Evolutionary conservation across 2,113 vertebrate genomes (phyloP).

Genomic region (Indicator maculatus): DNA sequence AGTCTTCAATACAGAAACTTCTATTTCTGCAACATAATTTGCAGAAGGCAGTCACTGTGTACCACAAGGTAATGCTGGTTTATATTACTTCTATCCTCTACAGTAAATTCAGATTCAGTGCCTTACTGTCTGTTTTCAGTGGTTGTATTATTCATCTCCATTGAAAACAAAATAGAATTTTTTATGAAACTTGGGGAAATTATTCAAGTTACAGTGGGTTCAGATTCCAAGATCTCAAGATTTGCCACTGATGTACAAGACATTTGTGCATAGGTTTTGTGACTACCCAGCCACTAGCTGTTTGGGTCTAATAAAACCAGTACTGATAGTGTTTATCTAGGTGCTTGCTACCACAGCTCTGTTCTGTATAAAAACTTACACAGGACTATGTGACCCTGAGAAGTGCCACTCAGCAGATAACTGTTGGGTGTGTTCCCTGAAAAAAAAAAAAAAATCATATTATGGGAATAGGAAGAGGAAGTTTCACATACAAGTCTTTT

Average conservation of each 20-base stretch:
- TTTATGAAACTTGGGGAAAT: background rate
- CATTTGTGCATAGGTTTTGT: background rate
- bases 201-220: background rate
- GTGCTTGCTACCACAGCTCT: background rate
- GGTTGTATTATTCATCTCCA: background rate
- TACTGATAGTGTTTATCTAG: background rate
- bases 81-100: background rate
- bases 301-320: background rate
- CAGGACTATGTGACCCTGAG: background rate
- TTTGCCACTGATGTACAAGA: background rate
- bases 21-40: conserved; percentile 25
- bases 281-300: accelerated
- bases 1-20: background rate
- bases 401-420: background rate
- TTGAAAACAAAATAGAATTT: conserved; percentile 10
- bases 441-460: background rate
- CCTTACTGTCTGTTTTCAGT: background rate
- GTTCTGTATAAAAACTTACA: background rate
- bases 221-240: background rate
- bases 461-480: background rate
- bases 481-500: background rate
- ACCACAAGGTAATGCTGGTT: background rate
- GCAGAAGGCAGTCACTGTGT: conserved; percentile 12
- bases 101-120: background rate
- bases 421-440: background rate